Evolutionary conservation across 2,797 vertebrate genomes (phyloP), one percentile per base, ranked within the genome.

Genomic region (Xenops minutus): DNA sequence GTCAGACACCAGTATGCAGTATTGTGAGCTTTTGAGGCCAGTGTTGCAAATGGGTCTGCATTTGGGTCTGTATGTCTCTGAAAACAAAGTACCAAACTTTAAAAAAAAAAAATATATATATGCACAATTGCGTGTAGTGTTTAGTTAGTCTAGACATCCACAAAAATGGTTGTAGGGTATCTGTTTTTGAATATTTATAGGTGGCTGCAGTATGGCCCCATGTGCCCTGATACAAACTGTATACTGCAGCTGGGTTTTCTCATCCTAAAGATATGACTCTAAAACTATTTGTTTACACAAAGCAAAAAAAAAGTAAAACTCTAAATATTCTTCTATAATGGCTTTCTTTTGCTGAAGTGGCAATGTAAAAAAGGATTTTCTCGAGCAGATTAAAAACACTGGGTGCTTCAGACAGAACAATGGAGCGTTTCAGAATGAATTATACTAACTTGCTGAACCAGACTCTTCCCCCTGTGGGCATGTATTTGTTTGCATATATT

Each of bases 401-500:
- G 87, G 9, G 10, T 91, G 15, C 75, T 91, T 52, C 76, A 86
- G 37, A 61, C 37, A 88, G 54, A 85, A 84, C 80, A 10, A 61
- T 69, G 2, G 7, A 79, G 88, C 49, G 54, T 66, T 95, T 92
- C 58, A 43, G 80, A 69, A 64, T 95, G 91, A 97, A 90, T 96
- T 96, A 93, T 68, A 64, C 66, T 76, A 75, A 91, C 81, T 88
- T 82, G 88, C 72, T 92, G 95, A 98, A 97, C 89, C 81, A 89
- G 91, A 89, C 92, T 84, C 90, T 87, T 96, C 64, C 94, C 89
- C 93, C 92, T 89, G 69, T 95, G 90, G 96, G 92, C 76, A 83
- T 92, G 84, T 95, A 86, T 92, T 94, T 96, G 95, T 95, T 97
- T 96, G 94, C 95, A 87, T 98, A 63, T 97, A 95, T 95, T 96